These are phyloP conservation scores for Trissolcus basalis DNA, from an alignment of 1,140 invertebrate species.

Conservation along the genomic window DNA sequence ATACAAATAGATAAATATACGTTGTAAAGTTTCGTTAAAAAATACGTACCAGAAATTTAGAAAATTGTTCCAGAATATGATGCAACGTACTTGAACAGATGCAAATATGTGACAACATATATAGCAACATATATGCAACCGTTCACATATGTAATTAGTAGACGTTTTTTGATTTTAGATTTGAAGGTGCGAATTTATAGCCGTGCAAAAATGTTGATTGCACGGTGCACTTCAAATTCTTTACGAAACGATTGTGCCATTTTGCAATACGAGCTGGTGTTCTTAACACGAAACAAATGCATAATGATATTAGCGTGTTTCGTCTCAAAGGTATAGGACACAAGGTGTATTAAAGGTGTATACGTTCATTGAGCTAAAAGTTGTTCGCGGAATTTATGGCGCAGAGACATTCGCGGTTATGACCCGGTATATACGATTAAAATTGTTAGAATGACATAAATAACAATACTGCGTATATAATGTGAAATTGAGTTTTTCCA, in stretches of 20 bases:
- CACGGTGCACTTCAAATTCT: conserved; percentile 14
- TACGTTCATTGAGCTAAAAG: conserved; percentile 8
- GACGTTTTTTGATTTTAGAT: conserved; percentile 33
- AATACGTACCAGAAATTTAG: too few species aligned
- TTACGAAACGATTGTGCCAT: conserved; percentile 35
- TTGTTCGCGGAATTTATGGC: conserved; percentile 1
- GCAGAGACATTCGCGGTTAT: background rate
- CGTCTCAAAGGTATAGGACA: conserved; percentile 4
- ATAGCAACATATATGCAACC: too few species aligned
- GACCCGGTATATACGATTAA: background rate
- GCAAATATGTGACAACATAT: too few species aligned
- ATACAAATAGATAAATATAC: conserved; percentile 25
- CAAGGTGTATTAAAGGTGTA: conserved; percentile 16
- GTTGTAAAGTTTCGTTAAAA: conserved; percentile 11
- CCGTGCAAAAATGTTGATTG: conserved; percentile 43
- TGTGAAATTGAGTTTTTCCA: too few species aligned
- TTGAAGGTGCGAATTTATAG: conserved; percentile 37
- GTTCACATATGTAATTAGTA: conserved; percentile 16
- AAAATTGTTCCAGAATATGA: too few species aligned
- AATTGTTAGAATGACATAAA: conserved; percentile 5
- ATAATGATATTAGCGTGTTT: conserved; percentile 29
- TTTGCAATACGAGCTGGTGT: conserved; percentile 28
- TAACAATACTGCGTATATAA: too few species aligned
- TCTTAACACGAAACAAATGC: conserved; percentile 31
- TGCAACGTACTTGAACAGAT: too few species aligned